Conservation (phyloP, 1,140 invertebrate genomes). For the Solenopsis fugax region DNA sequence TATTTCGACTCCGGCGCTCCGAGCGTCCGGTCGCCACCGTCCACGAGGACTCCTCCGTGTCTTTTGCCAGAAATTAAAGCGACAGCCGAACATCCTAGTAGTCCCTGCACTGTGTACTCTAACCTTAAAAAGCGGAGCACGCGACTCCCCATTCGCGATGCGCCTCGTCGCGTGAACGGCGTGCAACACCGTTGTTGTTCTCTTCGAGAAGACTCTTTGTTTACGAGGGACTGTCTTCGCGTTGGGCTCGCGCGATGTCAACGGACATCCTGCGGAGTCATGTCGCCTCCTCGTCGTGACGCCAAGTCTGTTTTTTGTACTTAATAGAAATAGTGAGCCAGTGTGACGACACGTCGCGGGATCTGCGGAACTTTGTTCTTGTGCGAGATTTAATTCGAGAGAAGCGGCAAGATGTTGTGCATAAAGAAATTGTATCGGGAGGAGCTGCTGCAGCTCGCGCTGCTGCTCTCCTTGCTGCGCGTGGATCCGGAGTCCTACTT, state of each 20-base stretch:
- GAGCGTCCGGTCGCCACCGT: slow-evolving; percentile 59
- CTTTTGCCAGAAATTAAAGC: not conserved
- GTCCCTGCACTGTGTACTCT: not conserved
- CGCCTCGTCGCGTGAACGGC: not conserved
- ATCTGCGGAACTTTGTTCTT: not conserved
- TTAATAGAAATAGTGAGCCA: slow-evolving; percentile 63
- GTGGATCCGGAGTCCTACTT: slow-evolving; percentile 91
- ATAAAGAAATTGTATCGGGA: slow-evolving; percentile 92
- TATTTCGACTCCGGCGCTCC: slow-evolving; percentile 76
- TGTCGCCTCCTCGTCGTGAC: slow-evolving; percentile 40
- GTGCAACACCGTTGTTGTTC: too few species aligned
- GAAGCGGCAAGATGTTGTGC: slow-evolving; percentile 88
- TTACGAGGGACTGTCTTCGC: not conserved
- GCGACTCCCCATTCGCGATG: slow-evolving; percentile 1
- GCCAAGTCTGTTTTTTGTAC: slow-evolving; percentile 33
- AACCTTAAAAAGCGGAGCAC: slow-evolving; percentile 28
- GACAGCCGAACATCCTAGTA: too few species aligned
- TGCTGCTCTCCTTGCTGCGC: slow-evolving; percentile 92
- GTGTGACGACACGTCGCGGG: slow-evolving; percentile 71
- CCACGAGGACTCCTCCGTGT: not conserved
- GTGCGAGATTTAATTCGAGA: slow-evolving; percentile 3
- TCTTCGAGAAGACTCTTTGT: not conserved
- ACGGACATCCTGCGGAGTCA: not conserved
- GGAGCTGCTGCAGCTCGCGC: slow-evolving; percentile 92
- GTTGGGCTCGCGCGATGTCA: not conserved